phyloP scores from a whole-genome alignment of 2,888 invertebrate genomes.

The Hypomecis atomaria region DNA sequence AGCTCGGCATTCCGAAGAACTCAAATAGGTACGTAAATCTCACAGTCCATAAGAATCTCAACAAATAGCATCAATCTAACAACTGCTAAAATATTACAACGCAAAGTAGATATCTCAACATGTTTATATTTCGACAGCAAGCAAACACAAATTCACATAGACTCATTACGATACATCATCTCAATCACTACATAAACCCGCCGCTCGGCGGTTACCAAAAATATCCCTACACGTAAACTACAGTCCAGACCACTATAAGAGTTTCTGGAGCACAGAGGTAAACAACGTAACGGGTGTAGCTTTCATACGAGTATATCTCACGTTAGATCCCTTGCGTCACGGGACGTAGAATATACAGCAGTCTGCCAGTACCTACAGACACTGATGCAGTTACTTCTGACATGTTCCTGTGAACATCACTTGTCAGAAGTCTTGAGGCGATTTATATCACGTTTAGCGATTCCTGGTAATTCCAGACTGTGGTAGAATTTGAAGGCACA shows the following conservation, averaged over 20 bases:
- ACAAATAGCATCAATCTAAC: too few relatives aligned
- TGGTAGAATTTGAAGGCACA: constrained; percentile 28
- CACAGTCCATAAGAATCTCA: too few relatives aligned
- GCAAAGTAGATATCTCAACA: background rate
- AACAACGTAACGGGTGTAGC: constrained; percentile 33
- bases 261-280: constrained; percentile 41
- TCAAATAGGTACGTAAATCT: too few relatives aligned
- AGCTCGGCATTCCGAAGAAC: too few relatives aligned
- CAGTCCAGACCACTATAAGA: constrained; percentile 35
- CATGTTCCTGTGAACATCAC: background rate
- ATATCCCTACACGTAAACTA: constrained; percentile 28
- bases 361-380: background rate
- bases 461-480: constrained; percentile 37
- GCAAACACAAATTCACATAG: constrained; percentile 3
- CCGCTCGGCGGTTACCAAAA: constrained; percentile 17
- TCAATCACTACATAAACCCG: constrained; percentile 11
- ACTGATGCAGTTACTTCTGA: constrained; percentile 10
- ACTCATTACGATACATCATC: constrained; percentile 13
- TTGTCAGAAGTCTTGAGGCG: constrained; percentile 24
- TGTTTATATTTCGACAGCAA: background rate
- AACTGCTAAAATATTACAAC: too few relatives aligned
- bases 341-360: constrained; percentile 6
- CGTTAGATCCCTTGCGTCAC: constrained; percentile 42
- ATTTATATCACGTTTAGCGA: constrained; percentile 26
- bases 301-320: constrained; percentile 36